These are phyloP conservation scores for Gracilinanus agilis DNA, from an alignment of 2,113 vertebrate genomes.

Conservation along the genomic window DNA sequence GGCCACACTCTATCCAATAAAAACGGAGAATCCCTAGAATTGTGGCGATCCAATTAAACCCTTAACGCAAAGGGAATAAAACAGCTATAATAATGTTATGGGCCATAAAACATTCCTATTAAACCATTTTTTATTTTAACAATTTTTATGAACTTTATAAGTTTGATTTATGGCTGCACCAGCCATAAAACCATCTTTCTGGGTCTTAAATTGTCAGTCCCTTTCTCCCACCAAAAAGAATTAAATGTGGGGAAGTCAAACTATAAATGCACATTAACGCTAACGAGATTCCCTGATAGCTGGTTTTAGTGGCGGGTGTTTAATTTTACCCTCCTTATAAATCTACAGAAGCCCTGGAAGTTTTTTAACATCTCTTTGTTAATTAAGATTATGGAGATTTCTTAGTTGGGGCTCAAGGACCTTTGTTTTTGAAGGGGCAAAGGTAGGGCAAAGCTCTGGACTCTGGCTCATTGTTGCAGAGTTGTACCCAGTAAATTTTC, in stretches of 20 bases:
- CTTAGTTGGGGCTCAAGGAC: conserved; percentile 54
- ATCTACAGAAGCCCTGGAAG: conserved; percentile 73
- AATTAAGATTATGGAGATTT: conserved; percentile 83
- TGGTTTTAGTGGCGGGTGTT: conserved; percentile 83
- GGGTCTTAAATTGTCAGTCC: conserved; percentile 85
- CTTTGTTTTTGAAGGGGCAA: conserved; percentile 67
- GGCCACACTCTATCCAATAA: conserved; percentile 79
- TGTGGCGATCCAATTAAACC: conserved; percentile 88
- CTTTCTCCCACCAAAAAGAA: conserved; percentile 83
- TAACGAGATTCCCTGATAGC: conserved; percentile 87
- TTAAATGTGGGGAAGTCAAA: conserved; percentile 86
- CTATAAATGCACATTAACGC: conserved; percentile 88
- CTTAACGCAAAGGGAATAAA: conserved; percentile 87
- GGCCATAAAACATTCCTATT: conserved; percentile 90
- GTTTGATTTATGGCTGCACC: conserved; percentile 86
- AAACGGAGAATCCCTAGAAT: conserved; percentile 83
- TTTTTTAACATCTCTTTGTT: conserved; percentile 81
- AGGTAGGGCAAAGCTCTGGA: neutral
- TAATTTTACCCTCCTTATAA: conserved; percentile 87
- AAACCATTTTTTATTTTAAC: conserved; percentile 91
- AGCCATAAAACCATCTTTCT: conserved; percentile 86
- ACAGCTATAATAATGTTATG: conserved; percentile 88
- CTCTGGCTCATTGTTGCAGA: neutral
- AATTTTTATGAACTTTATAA: conserved; percentile 89
- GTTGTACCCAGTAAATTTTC: fast-evolving